Base-by-base conservation (phyloP, 2,113 vertebrate genomes). In the Phaethon lepturus region DNA sequence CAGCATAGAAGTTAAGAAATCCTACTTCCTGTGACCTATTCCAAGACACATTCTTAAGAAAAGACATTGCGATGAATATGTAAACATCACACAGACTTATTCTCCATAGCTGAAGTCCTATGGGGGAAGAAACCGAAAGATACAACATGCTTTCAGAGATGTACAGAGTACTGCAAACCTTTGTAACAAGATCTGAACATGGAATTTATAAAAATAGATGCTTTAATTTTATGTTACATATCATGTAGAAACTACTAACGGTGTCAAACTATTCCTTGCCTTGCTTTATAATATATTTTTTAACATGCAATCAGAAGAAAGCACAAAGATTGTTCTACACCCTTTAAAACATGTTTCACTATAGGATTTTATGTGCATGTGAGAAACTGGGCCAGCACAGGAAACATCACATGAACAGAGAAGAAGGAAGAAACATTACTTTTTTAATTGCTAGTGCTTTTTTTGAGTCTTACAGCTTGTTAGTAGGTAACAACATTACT, bases 81-180 rank as follows among this genome's bases (percentile, higher is more conserved):
- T 35, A 33, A 74, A 49, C 1, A 35, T 9, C 63, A 28, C 33
- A 49, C 22, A 62, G 4, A 10, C 29, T 62, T 55, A 33, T 28
- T 88, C 19, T 58, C 81, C 35, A 15, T 24, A 29, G 17, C 5
- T 75, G 2, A 74, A 62, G 10, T 50, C 25, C 16, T 59, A 5
- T 5, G 13, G 13, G 1, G 10, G 5, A 2, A 25, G 15, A 1
- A 49, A 42, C 13, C 1, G 68, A 69, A 60, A 58, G 71, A 19
- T 7, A 9, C 7, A 53, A 28, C 5, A 5, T 42, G 6, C 6
- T 72, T 81, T 77, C 26, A 24, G 72, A 68, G 12, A n/a, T 1
- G 6, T 17, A 75, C 2, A 26, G 13, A 67, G 6, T 38, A 49
- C 7, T 56, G 16, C 33, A 55, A 29, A 55, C 68, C 11, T 18